A percentile compares a stretch with the other conserved stretches of the same genome.
phyloP scores from a whole-genome alignment of 1,140 invertebrate genomes.

The Drosophila yakuba region DNA sequence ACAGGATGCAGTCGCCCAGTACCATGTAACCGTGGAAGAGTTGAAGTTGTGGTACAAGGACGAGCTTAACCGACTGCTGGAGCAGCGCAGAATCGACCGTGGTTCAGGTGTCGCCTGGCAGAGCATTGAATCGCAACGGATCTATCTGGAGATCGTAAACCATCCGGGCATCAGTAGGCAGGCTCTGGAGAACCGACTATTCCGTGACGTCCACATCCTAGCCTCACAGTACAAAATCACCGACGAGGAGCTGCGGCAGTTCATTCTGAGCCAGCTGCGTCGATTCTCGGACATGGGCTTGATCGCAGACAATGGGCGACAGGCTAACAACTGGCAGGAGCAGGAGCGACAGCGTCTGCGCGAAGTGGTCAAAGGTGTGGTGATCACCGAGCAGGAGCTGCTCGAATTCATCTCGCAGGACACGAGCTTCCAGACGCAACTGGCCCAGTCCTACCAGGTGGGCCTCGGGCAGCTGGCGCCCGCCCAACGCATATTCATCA shows the following conservation, averaged over 20 bases:
- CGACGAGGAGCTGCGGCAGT: slow-evolving; percentile 62
- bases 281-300: slow-evolving; percentile 61
- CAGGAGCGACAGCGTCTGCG: slow-evolving; percentile 64
- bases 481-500: slow-evolving; percentile 58
- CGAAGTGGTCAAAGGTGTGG: slow-evolving; percentile 54
- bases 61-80: slow-evolving; percentile 64
- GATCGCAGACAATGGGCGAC: background rate
- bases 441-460: slow-evolving; percentile 62
- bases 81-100: slow-evolving; percentile 51
- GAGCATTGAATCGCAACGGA: slow-evolving; percentile 55
- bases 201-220: slow-evolving; percentile 25
- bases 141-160: slow-evolving; percentile 52
- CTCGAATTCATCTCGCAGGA: slow-evolving; percentile 67
- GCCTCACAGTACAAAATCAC: slow-evolving; percentile 57
- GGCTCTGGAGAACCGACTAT: slow-evolving; percentile 53
- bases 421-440: slow-evolving; percentile 52
- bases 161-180: slow-evolving; percentile 38
- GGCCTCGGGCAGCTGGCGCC: slow-evolving; percentile 58
- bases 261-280: slow-evolving; percentile 59
- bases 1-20: slow-evolving; percentile 55
- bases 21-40: slow-evolving; percentile 70
- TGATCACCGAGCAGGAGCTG: slow-evolving; percentile 67
- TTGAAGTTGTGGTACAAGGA: slow-evolving; percentile 66
- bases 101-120: slow-evolving; percentile 56
- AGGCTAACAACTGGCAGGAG: slow-evolving; percentile 59